A percentile compares a stretch with the other conserved stretches of the same genome.
These are phyloP conservation scores for Nycticorax nycticorax DNA, from an alignment of 2,113 vertebrate genomes.

Conservation along the genomic window DNA sequence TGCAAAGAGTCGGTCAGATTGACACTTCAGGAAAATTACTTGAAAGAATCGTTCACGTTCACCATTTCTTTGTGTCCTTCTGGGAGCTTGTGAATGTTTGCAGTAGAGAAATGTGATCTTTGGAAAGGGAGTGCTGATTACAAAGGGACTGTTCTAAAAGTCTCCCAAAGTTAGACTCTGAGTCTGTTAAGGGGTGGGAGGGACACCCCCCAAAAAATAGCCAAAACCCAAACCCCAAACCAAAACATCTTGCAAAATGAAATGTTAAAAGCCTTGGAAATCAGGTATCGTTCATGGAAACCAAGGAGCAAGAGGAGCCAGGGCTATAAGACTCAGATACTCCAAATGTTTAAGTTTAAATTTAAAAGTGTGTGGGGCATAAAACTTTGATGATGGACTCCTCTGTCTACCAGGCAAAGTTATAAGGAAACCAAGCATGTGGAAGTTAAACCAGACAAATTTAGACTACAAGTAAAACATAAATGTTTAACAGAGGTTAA, in stretches of 20 bases:
- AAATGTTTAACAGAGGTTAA: not conserved
- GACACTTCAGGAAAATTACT: not conserved
- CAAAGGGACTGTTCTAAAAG: not conserved
- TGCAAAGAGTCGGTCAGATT: not conserved
- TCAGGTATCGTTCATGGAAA: not conserved
- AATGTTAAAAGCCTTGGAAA: not conserved
- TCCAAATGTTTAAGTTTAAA: not conserved
- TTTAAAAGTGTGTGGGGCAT: not conserved
- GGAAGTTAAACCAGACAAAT: not conserved
- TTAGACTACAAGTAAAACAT: not conserved
- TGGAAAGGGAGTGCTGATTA: not conserved
- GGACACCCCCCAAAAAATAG: too few relatives aligned
- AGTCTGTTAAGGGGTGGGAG: not conserved
- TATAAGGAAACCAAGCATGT: not conserved
- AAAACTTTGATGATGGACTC: not conserved
- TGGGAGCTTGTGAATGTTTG: not conserved
- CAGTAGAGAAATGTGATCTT: not conserved
- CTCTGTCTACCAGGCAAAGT: not conserved
- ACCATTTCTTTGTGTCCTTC: not conserved
- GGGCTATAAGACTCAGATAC: not conserved
- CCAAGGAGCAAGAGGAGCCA: not conserved
- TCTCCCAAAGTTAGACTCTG: not conserved
- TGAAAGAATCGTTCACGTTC: not conserved
- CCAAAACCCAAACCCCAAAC: not conserved
- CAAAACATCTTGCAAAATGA: not conserved